Conservation (phyloP, 2,888 invertebrate species). For the Conchocele bisecta region DNA sequence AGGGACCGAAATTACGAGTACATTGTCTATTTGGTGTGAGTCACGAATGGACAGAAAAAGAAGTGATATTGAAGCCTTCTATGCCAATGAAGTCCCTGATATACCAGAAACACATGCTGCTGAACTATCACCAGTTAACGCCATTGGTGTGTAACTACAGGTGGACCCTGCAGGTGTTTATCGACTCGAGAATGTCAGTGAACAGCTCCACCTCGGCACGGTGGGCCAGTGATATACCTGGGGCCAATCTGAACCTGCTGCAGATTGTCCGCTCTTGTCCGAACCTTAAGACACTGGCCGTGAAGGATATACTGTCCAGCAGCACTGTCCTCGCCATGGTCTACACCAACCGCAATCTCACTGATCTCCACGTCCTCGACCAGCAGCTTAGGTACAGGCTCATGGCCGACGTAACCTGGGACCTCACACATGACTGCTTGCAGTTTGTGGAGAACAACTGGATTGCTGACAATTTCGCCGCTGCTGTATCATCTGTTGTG, state of each 20-base stretch:
- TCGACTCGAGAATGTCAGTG: slow-evolving; percentile 49
- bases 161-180: slow-evolving; percentile 54
- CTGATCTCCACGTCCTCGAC: slow-evolving; percentile 47
- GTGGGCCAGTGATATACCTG: slow-evolving; percentile 8
- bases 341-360: slow-evolving; percentile 43
- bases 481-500: slow-evolving; percentile 36
- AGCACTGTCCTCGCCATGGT: slow-evolving; percentile 54
- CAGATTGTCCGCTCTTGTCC: slow-evolving; percentile 48
- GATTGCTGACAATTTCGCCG: slow-evolving; percentile 17
- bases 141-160: slow-evolving; percentile 38
- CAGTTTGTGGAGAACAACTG: slow-evolving; percentile 9
- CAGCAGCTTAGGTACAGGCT: slow-evolving; percentile 53
- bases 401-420: slow-evolving; percentile 18
- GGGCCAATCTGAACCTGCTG: slow-evolving; percentile 45
- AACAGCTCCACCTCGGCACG: slow-evolving; percentile 34
- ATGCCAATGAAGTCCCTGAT: slow-evolving; percentile 58
- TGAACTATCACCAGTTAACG: slow-evolving; percentile 40
- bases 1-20: slow-evolving; percentile 50
- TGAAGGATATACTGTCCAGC: slow-evolving; percentile 59
- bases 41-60: slow-evolving; percentile 61
- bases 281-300: slow-evolving; percentile 49
- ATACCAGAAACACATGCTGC: slow-evolving; percentile 46
- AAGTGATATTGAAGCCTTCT: slow-evolving; percentile 53
- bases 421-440: not conserved
- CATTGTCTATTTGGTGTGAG: slow-evolving; percentile 53